Evolutionary conservation across 1,140 invertebrate species (phyloP).

Genomic region (Nixonia krombeini): DNA sequence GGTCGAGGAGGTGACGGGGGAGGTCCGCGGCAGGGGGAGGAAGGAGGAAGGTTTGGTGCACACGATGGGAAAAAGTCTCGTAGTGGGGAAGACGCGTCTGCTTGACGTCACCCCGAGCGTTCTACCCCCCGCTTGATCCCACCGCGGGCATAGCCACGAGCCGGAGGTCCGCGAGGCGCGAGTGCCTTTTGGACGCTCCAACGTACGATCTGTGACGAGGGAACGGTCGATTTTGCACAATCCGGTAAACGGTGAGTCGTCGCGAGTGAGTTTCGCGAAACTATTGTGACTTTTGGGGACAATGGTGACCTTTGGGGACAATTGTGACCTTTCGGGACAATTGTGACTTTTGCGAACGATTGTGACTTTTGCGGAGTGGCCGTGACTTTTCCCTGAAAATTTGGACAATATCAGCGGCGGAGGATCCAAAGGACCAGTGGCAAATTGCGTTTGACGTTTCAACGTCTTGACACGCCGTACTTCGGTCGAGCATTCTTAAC

Average conservation of each 20-base stretch:
- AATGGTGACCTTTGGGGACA: no score
- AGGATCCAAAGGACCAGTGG: no score
- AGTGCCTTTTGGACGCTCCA: no score
- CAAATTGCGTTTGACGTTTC: background rate
- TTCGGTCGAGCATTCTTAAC: slow-evolving; percentile 34
- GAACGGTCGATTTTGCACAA: no score
- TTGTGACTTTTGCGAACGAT: background rate
- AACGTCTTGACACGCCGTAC: slow-evolving; percentile 6
- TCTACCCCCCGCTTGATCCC: slow-evolving; percentile 23
- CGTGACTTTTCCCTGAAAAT: no score
- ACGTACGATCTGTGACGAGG: no score
- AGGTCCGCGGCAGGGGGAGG: background rate
- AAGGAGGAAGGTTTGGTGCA: slow-evolving; percentile 8
- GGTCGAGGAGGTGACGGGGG: slow-evolving; percentile 1
- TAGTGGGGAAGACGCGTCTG: slow-evolving; percentile 30
- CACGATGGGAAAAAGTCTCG: slow-evolving; percentile 15
- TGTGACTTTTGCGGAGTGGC: background rate
- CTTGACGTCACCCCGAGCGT: slow-evolving; percentile 36
- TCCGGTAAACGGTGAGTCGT: no score
- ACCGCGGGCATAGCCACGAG: slow-evolving; percentile 48
- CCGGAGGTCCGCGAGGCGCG: slow-evolving; percentile 41
- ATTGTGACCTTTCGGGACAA: no score
- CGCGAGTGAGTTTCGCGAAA: no score
- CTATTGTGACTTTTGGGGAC: no score
- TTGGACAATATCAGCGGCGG: no score